Evolutionary conservation across 2,113 vertebrate species (phyloP).

Genomic region (Apodemus sylvaticus): DNA sequence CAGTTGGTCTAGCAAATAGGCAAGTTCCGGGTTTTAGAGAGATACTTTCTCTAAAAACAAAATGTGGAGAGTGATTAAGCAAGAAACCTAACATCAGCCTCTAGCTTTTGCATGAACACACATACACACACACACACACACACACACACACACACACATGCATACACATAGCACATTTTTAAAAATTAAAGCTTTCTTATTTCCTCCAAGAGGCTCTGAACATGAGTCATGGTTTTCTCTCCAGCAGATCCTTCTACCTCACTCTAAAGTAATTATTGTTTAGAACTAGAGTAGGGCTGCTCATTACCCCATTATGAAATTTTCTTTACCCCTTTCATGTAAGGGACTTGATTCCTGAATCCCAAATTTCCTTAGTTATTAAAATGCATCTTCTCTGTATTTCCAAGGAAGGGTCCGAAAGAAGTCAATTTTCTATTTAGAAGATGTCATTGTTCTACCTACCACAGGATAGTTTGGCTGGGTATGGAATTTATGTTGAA

Average conservation of each 20-base stretch:
- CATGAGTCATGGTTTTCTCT: not conserved
- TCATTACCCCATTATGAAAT: not conserved
- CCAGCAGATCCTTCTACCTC: not conserved
- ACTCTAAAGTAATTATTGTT: not conserved
- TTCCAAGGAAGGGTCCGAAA: not conserved
- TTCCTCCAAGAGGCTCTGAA: not conserved
- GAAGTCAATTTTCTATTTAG: not conserved
- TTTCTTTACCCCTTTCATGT: not conserved
- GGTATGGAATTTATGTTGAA: slow-evolving; percentile 48
- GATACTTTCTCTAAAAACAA: not conserved
- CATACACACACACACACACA: not conserved
- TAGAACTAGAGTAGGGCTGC: not conserved
- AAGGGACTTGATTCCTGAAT: not conserved
- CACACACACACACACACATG: not conserved
- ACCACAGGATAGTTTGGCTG: not conserved
- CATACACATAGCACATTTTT: not conserved
- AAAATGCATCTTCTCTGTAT: not conserved
- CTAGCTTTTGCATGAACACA: not conserved
- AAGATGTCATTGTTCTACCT: not conserved
- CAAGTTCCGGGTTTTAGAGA: not conserved
- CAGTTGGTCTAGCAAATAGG: not conserved
- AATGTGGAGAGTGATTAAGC: not conserved
- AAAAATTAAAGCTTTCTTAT: not conserved
- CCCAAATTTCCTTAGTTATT: not conserved
- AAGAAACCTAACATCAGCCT: not conserved